phyloP scores from a whole-genome alignment of 2,113 vertebrate species.

The Sylvilagus bachmani region DNA sequence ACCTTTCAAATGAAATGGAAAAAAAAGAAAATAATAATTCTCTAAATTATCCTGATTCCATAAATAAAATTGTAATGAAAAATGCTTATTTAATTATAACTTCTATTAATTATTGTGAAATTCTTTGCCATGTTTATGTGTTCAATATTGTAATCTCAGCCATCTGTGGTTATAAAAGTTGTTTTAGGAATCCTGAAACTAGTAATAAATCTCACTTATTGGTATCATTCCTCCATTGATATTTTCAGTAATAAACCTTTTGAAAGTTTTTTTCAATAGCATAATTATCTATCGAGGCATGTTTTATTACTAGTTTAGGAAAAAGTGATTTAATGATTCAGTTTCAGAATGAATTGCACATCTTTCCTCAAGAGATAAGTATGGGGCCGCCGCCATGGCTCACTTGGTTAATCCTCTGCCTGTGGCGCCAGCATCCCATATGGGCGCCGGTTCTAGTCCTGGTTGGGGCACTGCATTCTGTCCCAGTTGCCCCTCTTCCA shows the following conservation, averaged over 20 bases:
- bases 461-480: no score
- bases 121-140: constrained; percentile 42
- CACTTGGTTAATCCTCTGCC: no score
- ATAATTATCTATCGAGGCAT: not conserved
- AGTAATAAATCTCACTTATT: not conserved
- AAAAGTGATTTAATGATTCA: not conserved
- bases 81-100: constrained; percentile 21
- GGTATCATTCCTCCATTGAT: not conserved
- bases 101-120: not conserved
- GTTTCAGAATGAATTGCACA: constrained; percentile 11
- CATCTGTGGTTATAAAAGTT: constrained; percentile 8
- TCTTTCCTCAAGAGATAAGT: not conserved
- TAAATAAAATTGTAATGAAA: constrained; percentile 35
- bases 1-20: no score
- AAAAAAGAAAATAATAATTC: no score
- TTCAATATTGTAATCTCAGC: not conserved
- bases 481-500: no score
- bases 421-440: no score
- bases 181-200: not conserved
- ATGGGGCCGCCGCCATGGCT: no score
- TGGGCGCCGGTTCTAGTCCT: no score
- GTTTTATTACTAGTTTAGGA: not conserved
- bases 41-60: not conserved
- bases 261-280: not conserved
- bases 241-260: not conserved